Percentiles rank a stretch among this genome's conserved stretches.
Evolutionary conservation across 2,888 invertebrate species (phyloP).

Genomic region (Diachrysia chrysitis): DNA sequence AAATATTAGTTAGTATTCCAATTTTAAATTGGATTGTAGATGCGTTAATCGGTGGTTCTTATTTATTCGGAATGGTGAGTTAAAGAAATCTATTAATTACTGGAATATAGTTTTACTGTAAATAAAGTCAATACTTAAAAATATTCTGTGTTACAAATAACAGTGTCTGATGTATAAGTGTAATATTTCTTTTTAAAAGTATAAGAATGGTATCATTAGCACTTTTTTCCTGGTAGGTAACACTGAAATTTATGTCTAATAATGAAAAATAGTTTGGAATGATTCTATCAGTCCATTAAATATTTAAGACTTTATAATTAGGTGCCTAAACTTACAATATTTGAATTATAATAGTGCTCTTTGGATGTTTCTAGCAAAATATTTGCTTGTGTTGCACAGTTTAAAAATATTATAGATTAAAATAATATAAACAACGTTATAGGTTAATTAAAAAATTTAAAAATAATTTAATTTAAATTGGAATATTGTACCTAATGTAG

Average conservation of each 20-base stretch:
- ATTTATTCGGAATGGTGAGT: constrained; percentile 28
- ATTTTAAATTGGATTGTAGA: constrained; percentile 19
- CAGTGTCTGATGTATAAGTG: background rate
- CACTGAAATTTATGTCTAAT: background rate
- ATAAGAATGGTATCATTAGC: background rate
- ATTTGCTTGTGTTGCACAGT: constrained; percentile 23
- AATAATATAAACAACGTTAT: background rate
- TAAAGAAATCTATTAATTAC: constrained; percentile 22
- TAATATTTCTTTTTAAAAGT: background rate
- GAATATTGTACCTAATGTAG: background rate
- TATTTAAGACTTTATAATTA: constrained; percentile 35
- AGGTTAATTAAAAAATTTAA: background rate
- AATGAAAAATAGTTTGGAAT: constrained; percentile 63
- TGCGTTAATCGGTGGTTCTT: constrained; percentile 11
- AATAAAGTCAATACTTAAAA: constrained; percentile 30
- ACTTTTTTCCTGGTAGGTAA: background rate
- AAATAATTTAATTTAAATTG: background rate
- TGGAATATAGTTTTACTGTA: constrained; percentile 20
- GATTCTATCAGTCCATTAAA: constrained; percentile 66
- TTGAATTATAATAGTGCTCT: constrained; percentile 43
- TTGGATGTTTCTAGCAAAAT: constrained; percentile 40
- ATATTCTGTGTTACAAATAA: constrained; percentile 20
- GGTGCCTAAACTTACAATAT: constrained; percentile 21
- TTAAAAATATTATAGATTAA: background rate
- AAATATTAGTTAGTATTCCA: constrained; percentile 10